These are phyloP conservation scores for Cephus nigrinus DNA, from an alignment of 2,888 invertebrate genomes.

Conservation along the genomic window DNA sequence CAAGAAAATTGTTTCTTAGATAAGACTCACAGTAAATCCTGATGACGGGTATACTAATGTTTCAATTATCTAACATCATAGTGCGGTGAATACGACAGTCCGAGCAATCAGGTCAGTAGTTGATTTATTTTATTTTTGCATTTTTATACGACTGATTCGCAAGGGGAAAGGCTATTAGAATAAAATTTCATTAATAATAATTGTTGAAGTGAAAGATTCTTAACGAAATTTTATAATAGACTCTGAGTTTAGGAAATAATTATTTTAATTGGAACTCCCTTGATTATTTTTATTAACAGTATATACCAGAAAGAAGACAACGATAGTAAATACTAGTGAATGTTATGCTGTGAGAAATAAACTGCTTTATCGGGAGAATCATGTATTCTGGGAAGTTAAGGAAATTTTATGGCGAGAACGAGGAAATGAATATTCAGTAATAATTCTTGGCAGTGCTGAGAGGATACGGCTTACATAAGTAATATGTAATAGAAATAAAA, in stretches of 20 bases:
- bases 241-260: neutral
- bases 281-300: neutral
- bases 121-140: neutral
- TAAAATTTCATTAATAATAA: neutral
- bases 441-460: neutral
- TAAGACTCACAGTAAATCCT: neutral
- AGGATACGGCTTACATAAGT: too few species aligned
- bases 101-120: neutral
- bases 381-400: neutral
- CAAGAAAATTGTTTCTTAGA: neutral
- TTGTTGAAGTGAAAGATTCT: neutral
- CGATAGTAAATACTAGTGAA: neutral
- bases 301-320: neutral
- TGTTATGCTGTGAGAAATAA: neutral
- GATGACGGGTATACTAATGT: neutral
- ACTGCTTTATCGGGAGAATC: neutral
- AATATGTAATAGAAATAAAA: too few species aligned
- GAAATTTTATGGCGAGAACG: neutral
- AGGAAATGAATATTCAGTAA: neutral
- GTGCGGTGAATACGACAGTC: neutral
- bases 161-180: neutral
- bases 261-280: neutral
- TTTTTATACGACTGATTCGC: neutral
- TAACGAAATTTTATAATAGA: neutral
- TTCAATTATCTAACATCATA: neutral